Base-by-base conservation (phyloP, 2,888 invertebrate genomes). In the Epistrophella euchroma region DNA sequence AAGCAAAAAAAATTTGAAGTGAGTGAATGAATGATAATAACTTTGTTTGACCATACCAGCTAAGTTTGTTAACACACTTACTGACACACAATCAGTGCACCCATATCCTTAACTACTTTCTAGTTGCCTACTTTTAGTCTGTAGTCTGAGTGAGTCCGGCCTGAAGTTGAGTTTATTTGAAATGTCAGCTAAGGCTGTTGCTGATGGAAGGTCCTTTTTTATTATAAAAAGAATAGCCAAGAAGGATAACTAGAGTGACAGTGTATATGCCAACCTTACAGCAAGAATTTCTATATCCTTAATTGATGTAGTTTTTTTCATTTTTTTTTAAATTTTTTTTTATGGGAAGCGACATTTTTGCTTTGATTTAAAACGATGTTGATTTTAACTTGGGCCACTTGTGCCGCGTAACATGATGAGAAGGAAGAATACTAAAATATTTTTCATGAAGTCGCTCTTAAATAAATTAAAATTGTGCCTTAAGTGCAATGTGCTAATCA, bases 171-270 rank as follows among this genome's bases (percentile, higher is more conserved):
- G 66, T 66, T 66, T 47, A 66, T 66, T 64, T 35, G 32, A 76
- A 73, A 77, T 77, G 74, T 68, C 77, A 81, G 6, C 73, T 64
- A 58, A 77, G 64, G 77, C 70, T 82, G 81, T 74, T 77, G 81
- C 77, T 72, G 73, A 73, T 77, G 73, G 52, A 74, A 77, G 66
- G 85, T 73, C 73, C n/a, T n/a, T 35, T 50, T 70, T 72, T 76
- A 50, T 70, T 73, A 73, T 73, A 64, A 81, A 73, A 64, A 40
- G 70, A 86, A 81, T 81, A 70, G 62, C 43, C 47, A 47, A 81
- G 55, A 25, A 68, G 45, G 43, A 43, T n/a, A n/a, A n/a, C 50
- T 50, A 58, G 45, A 55, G 45, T 40, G 47, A 32, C 10, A 56
- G 15, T 17, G 56, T 25, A 40, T 3, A 15, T n/a, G n/a, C 4